Base-by-base conservation (phyloP, 1,140 invertebrate genomes). In the Micrasema minimum region DNA sequence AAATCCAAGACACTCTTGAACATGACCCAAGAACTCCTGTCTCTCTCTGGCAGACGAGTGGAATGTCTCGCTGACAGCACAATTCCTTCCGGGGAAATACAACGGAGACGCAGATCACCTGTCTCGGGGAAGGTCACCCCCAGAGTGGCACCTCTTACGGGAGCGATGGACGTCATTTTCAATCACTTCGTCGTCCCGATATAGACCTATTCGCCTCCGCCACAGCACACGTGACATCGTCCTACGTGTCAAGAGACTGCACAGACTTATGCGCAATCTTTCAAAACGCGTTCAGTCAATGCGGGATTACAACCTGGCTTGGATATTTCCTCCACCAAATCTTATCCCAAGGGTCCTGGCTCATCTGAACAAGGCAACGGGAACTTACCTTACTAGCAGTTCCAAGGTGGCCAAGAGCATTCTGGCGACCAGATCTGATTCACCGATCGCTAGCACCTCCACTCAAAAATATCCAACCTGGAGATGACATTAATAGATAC, bases 231-330 rank as follows among this genome's bases (percentile, higher is more conserved):
- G 77, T 80, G n/a, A 72, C 78, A 22, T 65, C 50, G 41, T 55
- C 35, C 6, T 80, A 80, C 73, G 77, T 77, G 48, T 75, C 77
- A 14, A 57, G 55, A 38, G 76, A 78, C 73, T 75, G 72, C 31
- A 76, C 51, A 69, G 77, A 80, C 77, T 76, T 20, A 18, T 76
- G 68, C 50, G 77, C 78, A 18, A 69, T 51, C 66, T 80, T 76
- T 72, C 77, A 75, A 71, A 75, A 79, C 65, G 78, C 79, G 1
- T 81, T 81, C 78, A 78, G 77, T 76, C 77, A 62, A 67, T 53
- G 9, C 12, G 78, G 79, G 37, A 68, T 20, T 80, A 72, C 77
- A 31, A 59, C 1, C 79, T 80, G 22, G 78, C 69, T 0, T 80
- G 78, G 76, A n/a, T 80, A 26, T 81, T 81, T 31, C 26, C 7